Percentiles rank a stretch among this genome's conserved stretches.
Conservation (phyloP, 2,797 vertebrate species). For the Tauraco hartlaubi region DNA sequence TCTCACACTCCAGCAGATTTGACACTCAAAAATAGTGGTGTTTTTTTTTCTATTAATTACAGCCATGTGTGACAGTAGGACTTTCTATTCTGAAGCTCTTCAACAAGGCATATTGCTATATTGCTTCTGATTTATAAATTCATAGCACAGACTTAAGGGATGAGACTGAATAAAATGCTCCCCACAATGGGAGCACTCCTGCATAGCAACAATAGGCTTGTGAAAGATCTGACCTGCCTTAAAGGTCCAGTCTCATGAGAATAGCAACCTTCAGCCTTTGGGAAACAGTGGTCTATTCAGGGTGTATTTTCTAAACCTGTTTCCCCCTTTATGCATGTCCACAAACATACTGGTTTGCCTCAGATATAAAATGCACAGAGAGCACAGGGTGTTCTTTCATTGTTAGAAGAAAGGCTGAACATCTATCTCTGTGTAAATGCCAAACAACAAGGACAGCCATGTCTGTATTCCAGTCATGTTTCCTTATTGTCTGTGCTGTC, state of each 20-base stretch:
- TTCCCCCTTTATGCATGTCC: neutral
- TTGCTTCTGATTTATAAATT: constrained; percentile 25
- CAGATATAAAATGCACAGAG: neutral
- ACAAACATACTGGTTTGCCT: neutral
- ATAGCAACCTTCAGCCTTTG: neutral
- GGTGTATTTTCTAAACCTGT: neutral
- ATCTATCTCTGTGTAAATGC: neutral
- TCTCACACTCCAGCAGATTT: neutral
- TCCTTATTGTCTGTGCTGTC: neutral
- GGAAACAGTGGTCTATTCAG: neutral
- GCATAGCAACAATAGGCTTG: neutral
- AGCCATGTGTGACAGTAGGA: neutral
- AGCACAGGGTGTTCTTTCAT: neutral
- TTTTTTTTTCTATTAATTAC: neutral
- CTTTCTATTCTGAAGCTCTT: neutral
- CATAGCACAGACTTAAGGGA: neutral
- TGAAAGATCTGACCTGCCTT: constrained; percentile 15
- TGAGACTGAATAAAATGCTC: neutral
- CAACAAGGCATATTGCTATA: neutral
- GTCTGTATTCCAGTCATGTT: constrained; percentile 58
- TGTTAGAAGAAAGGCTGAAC: neutral
- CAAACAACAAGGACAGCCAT: neutral
- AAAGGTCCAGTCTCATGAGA: neutral
- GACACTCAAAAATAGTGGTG: neutral
- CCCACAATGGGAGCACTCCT: neutral